Evolutionary conservation across 1,140 invertebrate genomes (phyloP).

Genomic region (Aphelinus atriplicis): DNA sequence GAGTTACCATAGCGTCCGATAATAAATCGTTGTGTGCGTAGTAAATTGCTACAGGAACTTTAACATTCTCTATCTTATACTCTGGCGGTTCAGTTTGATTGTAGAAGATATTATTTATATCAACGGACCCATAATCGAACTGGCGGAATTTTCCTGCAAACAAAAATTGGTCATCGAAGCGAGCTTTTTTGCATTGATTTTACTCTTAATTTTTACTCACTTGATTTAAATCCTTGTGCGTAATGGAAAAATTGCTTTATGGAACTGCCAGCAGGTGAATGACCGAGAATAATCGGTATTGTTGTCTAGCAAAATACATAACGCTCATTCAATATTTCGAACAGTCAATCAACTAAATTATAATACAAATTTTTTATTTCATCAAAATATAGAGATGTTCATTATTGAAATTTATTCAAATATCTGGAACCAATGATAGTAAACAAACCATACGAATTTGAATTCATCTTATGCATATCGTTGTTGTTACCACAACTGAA

Average conservation of each 20-base stretch:
- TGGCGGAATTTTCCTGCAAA: constrained; percentile 61
- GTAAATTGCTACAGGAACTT: constrained; percentile 73
- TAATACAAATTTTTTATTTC: neutral
- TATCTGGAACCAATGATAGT: too few species aligned
- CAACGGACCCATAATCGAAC: constrained; percentile 66
- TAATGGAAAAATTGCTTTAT: constrained; percentile 78
- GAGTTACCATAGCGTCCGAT: constrained; percentile 47
- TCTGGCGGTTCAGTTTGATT: constrained; percentile 66
- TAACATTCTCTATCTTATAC: constrained; percentile 72
- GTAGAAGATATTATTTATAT: constrained; percentile 68
- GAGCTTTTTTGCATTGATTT: too few species aligned
- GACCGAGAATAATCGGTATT: constrained; percentile 74
- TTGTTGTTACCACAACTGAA: too few species aligned
- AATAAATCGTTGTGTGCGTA: constrained; percentile 79
- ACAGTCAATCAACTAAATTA: neutral
- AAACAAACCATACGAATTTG: too few species aligned
- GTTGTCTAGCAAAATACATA: constrained; percentile 60
- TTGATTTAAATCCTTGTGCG: constrained; percentile 70
- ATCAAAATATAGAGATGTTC: neutral
- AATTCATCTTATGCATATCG: too few species aligned
- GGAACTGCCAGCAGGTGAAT: constrained; percentile 81
- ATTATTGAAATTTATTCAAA: neutral
- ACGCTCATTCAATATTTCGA: neutral
- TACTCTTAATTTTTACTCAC: constrained; percentile 50
- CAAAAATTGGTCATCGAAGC: constrained; percentile 1